Evolutionary conservation across 2,888 invertebrate genomes (phyloP).

Genomic region (Lithosia quadra): DNA sequence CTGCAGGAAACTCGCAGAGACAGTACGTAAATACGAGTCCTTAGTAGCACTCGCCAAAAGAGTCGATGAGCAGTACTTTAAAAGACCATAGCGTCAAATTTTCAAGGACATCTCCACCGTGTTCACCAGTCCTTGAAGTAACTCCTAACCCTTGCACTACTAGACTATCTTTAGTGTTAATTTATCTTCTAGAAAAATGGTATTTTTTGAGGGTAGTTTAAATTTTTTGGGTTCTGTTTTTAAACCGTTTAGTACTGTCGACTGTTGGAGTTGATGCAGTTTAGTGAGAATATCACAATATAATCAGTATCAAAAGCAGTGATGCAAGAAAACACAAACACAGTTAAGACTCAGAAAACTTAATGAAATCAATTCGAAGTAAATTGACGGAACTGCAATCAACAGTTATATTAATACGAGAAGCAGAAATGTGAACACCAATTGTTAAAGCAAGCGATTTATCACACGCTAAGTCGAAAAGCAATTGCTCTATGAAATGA

Average conservation of each 20-base stretch:
- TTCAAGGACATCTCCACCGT: constrained; percentile 82
- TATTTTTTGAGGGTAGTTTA: not conserved
- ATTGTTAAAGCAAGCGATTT: not conserved
- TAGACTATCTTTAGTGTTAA: constrained; percentile 15
- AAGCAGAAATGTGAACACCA: not conserved
- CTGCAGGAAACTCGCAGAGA: constrained; percentile 92
- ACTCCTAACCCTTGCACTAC: constrained; percentile 13
- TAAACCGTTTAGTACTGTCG: not conserved
- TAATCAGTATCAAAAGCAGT: not conserved
- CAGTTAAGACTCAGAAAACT: not conserved
- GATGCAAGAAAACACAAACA: not conserved
- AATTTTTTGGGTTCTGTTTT: not conserved
- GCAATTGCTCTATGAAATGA: too few relatives aligned
- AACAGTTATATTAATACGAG: not conserved
- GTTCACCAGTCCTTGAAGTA: constrained; percentile 77
- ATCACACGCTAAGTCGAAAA: not conserved
- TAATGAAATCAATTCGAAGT: not conserved
- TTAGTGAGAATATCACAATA: not conserved
- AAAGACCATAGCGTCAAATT: constrained; percentile 79
- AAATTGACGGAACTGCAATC: not conserved
- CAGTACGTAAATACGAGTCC: constrained; percentile 91
- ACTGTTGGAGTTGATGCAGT: not conserved
- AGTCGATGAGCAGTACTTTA: constrained; percentile 94
- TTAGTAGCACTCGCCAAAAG: constrained; percentile 94
- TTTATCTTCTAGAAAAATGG: not conserved